A percentile compares a stretch with the other conserved stretches of the same genome.
phyloP scores from a whole-genome alignment of 2,888 invertebrate genomes.

The Spicauda simplicius region DNA sequence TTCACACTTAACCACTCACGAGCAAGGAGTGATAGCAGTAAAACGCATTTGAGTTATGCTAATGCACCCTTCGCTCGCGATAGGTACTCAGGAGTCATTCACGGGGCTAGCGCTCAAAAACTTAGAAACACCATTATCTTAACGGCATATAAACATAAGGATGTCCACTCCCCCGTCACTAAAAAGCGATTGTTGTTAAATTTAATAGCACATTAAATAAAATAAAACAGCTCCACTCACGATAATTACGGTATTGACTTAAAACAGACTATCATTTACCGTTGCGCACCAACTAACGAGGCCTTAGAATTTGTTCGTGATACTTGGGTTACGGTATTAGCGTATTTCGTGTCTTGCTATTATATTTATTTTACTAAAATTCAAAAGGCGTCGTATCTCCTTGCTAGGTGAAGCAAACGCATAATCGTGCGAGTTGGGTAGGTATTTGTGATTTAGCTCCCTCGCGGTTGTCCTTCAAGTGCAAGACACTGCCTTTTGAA shows the following conservation, averaged over 20 bases:
- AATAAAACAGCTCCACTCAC: slow-evolving; percentile 64
- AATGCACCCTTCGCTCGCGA: slow-evolving; percentile 43
- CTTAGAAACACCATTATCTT: slow-evolving; percentile 68
- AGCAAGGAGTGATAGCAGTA: slow-evolving; percentile 45
- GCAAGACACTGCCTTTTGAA: no score
- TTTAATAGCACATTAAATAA: slow-evolving; percentile 78
- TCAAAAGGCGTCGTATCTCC: no score
- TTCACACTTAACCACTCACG: slow-evolving; percentile 34
- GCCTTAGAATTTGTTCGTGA: slow-evolving; percentile 5
- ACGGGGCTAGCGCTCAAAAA: slow-evolving; percentile 45
- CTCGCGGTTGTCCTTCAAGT: no score
- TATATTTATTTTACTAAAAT: neutral
- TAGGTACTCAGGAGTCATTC: slow-evolving; percentile 47
- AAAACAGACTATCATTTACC: slow-evolving; percentile 42
- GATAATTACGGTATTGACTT: slow-evolving; percentile 59
- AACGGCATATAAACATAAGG: slow-evolving; percentile 76
- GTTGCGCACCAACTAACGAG: slow-evolving; percentile 38
- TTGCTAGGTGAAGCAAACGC: no score
- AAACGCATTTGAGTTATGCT: slow-evolving; percentile 52
- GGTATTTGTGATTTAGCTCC: no score
- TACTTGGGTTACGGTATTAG: neutral
- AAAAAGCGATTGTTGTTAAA: slow-evolving; percentile 82
- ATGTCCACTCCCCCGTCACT: slow-evolving; percentile 73
- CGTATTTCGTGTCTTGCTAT: neutral
- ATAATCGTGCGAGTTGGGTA: no score